These are phyloP conservation scores for Odontesthes bonariensis DNA, from an alignment of 2,113 vertebrate species.

Conservation along the genomic window DNA sequence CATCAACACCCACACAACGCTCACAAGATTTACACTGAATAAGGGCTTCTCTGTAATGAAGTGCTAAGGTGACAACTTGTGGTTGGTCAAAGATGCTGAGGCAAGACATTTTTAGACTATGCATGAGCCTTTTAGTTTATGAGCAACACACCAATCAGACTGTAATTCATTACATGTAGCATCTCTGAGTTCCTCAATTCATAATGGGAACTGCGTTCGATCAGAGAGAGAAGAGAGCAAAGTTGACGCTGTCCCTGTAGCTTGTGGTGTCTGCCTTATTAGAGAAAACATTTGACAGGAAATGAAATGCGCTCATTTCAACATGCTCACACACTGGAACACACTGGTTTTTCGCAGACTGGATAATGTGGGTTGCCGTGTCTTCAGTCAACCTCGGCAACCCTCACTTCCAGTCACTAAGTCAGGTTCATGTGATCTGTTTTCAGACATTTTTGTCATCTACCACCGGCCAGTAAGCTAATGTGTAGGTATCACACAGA, in stretches of 20 bases:
- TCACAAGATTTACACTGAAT: neutral
- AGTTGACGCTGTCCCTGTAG: constrained; percentile 14
- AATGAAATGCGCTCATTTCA: constrained; percentile 46
- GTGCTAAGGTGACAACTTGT: neutral
- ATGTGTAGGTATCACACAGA: neutral
- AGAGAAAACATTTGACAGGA: constrained; percentile 66
- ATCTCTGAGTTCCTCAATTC: constrained; percentile 55
- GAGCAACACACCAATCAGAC: neutral
- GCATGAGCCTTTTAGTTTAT: neutral
- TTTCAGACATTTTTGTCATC: neutral
- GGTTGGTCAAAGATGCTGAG: constrained; percentile 22
- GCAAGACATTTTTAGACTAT: neutral
- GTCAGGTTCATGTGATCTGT: neutral
- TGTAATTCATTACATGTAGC: neutral
- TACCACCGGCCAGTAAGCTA: neutral
- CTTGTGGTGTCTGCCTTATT: constrained; percentile 3
- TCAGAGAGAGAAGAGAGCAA: constrained; percentile 22
- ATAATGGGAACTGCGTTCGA: constrained; percentile 65
- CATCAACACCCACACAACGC: neutral
- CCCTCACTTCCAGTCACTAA: neutral
- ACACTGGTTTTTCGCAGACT: constrained; percentile 9
- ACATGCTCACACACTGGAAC: constrained; percentile 1
- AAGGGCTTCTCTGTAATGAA: constrained; percentile 6
- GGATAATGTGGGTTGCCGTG: neutral
- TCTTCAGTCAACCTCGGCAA: neutral